phyloP scores from a whole-genome alignment of 2,797 vertebrate species.

The Pipistrellus kuhlii region DNA sequence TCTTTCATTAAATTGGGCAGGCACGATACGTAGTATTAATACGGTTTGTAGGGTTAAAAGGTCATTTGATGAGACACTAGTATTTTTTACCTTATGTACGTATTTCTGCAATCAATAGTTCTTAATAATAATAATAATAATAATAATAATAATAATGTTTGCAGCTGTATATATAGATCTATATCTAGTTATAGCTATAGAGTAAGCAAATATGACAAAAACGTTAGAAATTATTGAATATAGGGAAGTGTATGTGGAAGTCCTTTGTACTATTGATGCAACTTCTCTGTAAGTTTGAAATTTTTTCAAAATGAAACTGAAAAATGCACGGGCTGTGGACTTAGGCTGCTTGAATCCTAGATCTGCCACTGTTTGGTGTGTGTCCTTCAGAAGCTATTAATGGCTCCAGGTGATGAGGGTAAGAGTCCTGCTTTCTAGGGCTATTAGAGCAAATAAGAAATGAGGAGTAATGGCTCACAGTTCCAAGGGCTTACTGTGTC shows the following conservation, averaged over 20 bases:
- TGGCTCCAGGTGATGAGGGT: not conserved
- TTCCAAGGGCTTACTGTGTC: not conserved
- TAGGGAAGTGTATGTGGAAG: not conserved
- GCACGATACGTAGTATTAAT: too few relatives aligned
- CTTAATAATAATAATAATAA: not conserved
- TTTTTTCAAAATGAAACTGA: slow-evolving; percentile 27
- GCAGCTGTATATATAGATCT: not conserved
- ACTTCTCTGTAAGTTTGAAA: not conserved
- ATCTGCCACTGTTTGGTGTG: not conserved
- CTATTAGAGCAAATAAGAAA: not conserved
- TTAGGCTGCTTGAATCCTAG: not conserved
- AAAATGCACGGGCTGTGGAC: not conserved
- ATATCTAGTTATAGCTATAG: not conserved
- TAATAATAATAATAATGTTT: not conserved
- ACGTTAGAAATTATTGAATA: not conserved
- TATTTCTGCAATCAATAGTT: too few relatives aligned
- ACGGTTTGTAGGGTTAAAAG: too few relatives aligned
- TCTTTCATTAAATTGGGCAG: too few relatives aligned
- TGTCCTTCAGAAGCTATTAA: not conserved
- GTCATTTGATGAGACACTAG: too few relatives aligned
- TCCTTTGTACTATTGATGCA: not conserved
- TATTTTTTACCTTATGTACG: too few relatives aligned
- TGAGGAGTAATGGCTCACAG: not conserved
- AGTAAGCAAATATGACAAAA: not conserved
- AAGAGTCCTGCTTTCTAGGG: not conserved